A percentile compares a stretch with the other conserved stretches of the same genome.
phyloP scores from a whole-genome alignment of 2,797 vertebrate species.

The Morus bassanus region DNA sequence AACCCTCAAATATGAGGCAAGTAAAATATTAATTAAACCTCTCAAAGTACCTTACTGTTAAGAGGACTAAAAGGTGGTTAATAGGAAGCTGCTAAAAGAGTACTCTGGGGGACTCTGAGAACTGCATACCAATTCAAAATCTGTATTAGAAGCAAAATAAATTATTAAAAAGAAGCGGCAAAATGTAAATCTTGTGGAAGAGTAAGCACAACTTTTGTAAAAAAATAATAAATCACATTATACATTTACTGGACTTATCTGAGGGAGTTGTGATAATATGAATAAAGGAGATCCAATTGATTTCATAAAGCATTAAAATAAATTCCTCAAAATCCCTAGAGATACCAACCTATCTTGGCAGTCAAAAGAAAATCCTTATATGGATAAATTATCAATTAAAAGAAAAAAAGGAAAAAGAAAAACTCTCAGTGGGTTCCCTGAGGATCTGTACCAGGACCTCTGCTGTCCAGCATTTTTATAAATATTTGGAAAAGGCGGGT shows the following conservation, averaged over 20 bases:
- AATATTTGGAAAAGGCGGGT: not conserved
- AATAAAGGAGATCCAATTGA: not conserved
- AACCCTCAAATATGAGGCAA: not conserved
- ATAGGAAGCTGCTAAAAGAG: not conserved
- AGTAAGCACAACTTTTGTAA: not conserved
- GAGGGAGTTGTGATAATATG: not conserved
- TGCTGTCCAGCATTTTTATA: not conserved
- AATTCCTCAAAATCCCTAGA: not conserved
- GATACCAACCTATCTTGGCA: not conserved
- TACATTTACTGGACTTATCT: not conserved
- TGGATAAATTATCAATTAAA: not conserved
- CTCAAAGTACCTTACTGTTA: not conserved
- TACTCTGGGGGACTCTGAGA: not conserved
- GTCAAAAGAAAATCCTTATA: not conserved
- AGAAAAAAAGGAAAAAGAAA: not conserved
- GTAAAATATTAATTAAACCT: not conserved
- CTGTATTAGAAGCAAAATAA: not conserved
- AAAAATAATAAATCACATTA: not conserved
- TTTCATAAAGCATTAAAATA: not conserved
- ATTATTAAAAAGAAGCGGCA: not conserved
- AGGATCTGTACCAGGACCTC: not conserved
- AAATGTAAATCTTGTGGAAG: not conserved
- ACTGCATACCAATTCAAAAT: not conserved
- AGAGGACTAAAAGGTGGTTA: not conserved
- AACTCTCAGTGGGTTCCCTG: not conserved